Percentiles rank a stretch among this genome's conserved stretches.
phyloP scores from a whole-genome alignment of 2,888 invertebrate species.

The Himalopsyche japonica region DNA sequence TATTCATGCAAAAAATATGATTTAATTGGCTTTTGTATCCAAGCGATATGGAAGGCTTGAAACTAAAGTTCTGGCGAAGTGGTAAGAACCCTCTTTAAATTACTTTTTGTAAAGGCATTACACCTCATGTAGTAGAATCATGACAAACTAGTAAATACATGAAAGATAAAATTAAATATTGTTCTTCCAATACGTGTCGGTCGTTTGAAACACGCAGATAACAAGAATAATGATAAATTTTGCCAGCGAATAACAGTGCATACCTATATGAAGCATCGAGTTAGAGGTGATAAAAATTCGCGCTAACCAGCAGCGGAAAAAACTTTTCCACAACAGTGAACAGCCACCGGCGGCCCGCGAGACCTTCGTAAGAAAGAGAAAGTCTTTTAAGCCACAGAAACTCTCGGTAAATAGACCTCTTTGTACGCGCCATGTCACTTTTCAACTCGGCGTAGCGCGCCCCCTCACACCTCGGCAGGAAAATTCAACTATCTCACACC shows the following conservation, averaged over 20 bases:
- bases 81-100: no score
- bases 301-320: not conserved
- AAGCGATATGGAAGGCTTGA: no score
- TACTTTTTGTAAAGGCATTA: no score
- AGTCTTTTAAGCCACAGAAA: not conserved
- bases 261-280: not conserved
- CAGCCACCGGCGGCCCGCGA: not conserved
- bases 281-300: not conserved
- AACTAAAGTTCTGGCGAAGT: no score
- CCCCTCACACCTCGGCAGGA: not conserved
- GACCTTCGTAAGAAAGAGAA: conserved; percentile 2
- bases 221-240: no score
- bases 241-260: no score
- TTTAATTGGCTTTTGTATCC: no score
- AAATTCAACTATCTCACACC: not conserved
- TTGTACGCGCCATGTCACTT: conserved; percentile 1
- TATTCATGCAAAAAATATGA: no score
- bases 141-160: no score
- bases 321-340: not conserved
- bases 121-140: no score
- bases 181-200: not conserved
- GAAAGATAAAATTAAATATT: no score
- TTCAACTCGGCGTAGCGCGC: not conserved
- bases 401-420: conserved; percentile 9
- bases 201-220: not conserved